Evolutionary conservation across 2,888 invertebrate species (phyloP), one percentile per base, ranked within the genome.

Genomic region (Pemphredon lugubris): DNA sequence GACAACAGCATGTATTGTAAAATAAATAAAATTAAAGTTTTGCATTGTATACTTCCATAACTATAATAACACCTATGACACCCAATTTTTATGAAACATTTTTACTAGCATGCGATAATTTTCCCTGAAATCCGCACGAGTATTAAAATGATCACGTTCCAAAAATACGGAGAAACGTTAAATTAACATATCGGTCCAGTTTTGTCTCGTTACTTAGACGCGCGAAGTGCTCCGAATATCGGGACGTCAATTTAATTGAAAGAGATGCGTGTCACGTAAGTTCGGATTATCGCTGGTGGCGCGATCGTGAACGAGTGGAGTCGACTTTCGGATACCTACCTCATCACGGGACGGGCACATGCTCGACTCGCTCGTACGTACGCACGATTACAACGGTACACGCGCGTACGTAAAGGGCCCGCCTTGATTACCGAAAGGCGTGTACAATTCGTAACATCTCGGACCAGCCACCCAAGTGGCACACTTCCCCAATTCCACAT

Each of bases 401-500:
- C 5, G 40, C 16, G 0, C 23, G 30, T 21, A 13, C 13, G 16
- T 23, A 30, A 59, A 69, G 54, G 34, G 42, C 40, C n/a, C n/a
- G n/a, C n/a, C 66, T 40, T 50, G 51, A 65, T 69, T 55, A 39
- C 9, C 20, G 45, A 13, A 18, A 57, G 60, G 60, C 55, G 66
- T 60, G 45, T 14, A 57, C 42, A 16, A 47, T 54, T 21, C 48
- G 40, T 14, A 30, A 63, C 20, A 16, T 26, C 30, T 14, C 34
- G 45, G 39, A 6, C 39, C 59, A 55, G 45, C 54, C 34, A 60
- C 58, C 51, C 42, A 42, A 39, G 50, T 64, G 73, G 66, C 73
- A 74, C 67, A 74, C 67, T 74, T 73, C 54, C 59, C 63, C 59
- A 73, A 74, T 63, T 74, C 53, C 63, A 39, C 67, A 66, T 74